A percentile compares a stretch with the other conserved stretches of the same genome.
These are phyloP conservation scores for Sylvilagus bachmani DNA, from an alignment of 2,113 vertebrate species.

Conservation along the genomic window DNA sequence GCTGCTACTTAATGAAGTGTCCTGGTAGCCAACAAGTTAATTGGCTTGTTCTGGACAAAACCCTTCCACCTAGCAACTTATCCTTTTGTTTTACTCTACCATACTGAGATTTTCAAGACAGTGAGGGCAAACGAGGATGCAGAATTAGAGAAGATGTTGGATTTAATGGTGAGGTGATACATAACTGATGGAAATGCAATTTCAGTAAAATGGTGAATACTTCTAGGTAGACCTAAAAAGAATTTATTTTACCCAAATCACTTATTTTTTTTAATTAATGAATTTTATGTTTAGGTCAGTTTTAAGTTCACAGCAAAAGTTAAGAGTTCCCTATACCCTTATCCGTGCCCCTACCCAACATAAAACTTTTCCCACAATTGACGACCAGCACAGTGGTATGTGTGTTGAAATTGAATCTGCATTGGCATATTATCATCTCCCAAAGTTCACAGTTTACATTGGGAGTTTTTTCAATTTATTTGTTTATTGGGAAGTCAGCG, in stretches of 20 bases:
- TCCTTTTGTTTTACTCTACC: neutral
- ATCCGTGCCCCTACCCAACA: too few relatives aligned
- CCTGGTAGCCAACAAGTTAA: neutral
- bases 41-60: neutral
- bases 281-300: conserved; percentile 8
- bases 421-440: neutral
- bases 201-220: neutral
- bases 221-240: neutral
- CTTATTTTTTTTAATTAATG: neutral
- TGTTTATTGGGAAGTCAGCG: too few relatives aligned
- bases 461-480: too few relatives aligned
- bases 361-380: neutral
- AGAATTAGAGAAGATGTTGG: neutral
- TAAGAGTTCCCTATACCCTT: neutral
- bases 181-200: conserved; percentile 9
- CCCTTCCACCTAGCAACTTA: neutral
- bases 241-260: neutral
- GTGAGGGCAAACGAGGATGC: neutral
- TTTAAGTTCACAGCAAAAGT: conserved; percentile 12
- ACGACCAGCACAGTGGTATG: neutral
- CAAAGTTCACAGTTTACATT: neutral
- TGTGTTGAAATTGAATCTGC: neutral
- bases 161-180: conserved; percentile 12
- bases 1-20: neutral
- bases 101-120: neutral